A percentile compares a stretch with the other conserved stretches of the same genome.
Conservation (phyloP, 1,140 invertebrate genomes). For the Hesperophylax magnus region DNA sequence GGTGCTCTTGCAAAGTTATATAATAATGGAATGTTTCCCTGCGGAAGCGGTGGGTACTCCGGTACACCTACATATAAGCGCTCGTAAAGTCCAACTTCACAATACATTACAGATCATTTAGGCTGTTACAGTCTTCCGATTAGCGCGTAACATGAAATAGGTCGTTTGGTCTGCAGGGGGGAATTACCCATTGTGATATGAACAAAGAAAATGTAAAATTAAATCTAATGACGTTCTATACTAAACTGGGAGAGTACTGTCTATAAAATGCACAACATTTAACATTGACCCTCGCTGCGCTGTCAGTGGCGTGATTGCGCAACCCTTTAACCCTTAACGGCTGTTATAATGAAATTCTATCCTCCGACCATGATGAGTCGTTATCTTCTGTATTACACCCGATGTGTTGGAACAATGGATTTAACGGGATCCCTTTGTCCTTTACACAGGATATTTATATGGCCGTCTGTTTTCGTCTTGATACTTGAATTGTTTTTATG, state of each 20-base stretch:
- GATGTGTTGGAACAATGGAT: slow-evolving; percentile 2
- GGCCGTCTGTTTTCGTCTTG: neutral
- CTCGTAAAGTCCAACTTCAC: neutral
- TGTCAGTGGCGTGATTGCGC: neutral
- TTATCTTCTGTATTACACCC: neutral
- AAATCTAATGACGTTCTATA: slow-evolving; percentile 9
- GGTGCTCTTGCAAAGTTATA: too few species aligned
- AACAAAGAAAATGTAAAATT: slow-evolving; percentile 21
- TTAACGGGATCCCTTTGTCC: slow-evolving; percentile 10
- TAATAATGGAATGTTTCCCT: too few species aligned
- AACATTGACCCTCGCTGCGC: slow-evolving; percentile 13
- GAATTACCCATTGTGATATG: slow-evolving; percentile 19
- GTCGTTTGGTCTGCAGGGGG: neutral
- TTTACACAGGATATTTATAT: neutral
- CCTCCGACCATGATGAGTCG: slow-evolving; percentile 1
- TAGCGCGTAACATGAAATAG: slow-evolving; percentile 9
- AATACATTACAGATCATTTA: slow-evolving; percentile 17
- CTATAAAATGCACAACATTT: slow-evolving; percentile 31
- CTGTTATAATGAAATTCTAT: slow-evolving; percentile 5
- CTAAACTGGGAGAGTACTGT: neutral
- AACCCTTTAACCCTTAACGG: slow-evolving; percentile 1
- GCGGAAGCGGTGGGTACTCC: too few species aligned
- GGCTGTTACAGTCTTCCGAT: neutral
- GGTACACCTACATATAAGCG: too few species aligned
- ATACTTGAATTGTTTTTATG: slow-evolving; percentile 10